Percentiles rank a stretch among this genome's conserved stretches.
Conservation (phyloP, 2,888 invertebrate genomes). For the Tenthredo amoena region DNA sequence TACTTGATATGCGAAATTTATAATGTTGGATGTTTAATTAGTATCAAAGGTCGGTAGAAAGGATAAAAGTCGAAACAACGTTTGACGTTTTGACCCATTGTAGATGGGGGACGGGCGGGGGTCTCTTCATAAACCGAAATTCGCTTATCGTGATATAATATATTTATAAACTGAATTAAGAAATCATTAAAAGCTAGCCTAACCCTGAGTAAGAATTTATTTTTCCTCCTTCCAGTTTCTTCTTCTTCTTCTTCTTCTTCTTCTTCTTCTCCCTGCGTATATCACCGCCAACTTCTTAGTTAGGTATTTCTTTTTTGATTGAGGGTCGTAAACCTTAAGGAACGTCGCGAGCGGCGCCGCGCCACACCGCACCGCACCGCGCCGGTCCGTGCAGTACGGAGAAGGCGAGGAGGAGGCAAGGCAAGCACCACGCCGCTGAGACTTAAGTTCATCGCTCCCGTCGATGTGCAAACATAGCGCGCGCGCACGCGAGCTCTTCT, state of each 20-base stretch:
- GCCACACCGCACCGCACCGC: not conserved
- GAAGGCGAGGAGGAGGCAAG: not conserved
- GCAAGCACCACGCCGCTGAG: constrained; percentile 55
- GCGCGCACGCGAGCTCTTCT: constrained; percentile 49
- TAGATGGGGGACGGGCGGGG: not conserved
- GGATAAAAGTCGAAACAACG: not conserved
- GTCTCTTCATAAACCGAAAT: too few relatives aligned
- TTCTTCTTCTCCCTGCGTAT: not conserved
- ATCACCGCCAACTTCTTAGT: constrained; percentile 1
- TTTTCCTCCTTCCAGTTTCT: not conserved
- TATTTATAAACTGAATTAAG: not conserved
- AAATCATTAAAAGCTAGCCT: not conserved
- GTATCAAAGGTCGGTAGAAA: not conserved
- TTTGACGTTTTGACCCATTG: not conserved
- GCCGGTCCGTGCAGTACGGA: constrained; percentile 10
- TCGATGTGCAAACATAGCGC: constrained; percentile 72
- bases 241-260: not conserved
- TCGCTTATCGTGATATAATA: not conserved
- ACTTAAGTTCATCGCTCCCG: constrained; percentile 74
- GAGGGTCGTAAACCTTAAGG: constrained; percentile 42
- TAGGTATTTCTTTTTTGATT: constrained; percentile 25
- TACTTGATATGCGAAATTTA: not conserved
- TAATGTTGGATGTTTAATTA: not conserved
- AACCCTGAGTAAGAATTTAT: not conserved
- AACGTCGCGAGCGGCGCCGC: constrained; percentile 27